These are phyloP conservation scores for Laterallus jamaicensis DNA, from an alignment of 2,113 vertebrate genomes.

Conservation along the genomic window DNA sequence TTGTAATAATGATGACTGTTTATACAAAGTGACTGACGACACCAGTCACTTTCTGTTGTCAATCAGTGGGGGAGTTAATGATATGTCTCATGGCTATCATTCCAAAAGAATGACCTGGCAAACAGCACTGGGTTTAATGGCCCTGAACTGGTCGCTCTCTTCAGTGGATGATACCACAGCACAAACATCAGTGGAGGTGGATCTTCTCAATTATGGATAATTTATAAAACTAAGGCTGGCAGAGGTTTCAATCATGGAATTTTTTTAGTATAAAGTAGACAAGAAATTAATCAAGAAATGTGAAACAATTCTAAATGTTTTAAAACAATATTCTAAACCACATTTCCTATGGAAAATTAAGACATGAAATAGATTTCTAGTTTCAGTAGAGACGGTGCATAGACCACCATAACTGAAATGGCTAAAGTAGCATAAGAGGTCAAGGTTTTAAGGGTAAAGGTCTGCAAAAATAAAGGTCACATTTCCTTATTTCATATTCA, in stretches of 20 bases:
- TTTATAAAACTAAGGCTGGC: neutral
- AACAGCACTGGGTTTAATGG: constrained; percentile 32
- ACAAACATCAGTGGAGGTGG: neutral
- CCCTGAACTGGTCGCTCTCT: neutral
- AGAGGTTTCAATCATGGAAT: neutral
- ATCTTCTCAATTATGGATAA: neutral
- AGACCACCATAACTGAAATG: neutral
- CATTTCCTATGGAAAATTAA: neutral
- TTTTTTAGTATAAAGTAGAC: neutral
- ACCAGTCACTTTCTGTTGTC: constrained; percentile 37
- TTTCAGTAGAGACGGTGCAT: neutral
- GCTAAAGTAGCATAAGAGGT: neutral
- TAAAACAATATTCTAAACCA: neutral
- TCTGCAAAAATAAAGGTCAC: neutral
- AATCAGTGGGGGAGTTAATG: constrained; percentile 48
- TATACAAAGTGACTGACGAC: constrained; percentile 43
- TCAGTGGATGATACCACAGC: neutral
- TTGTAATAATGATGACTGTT: neutral
- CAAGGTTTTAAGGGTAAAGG: neutral
- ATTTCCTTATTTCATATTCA: neutral
- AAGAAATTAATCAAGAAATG: constrained; percentile 19
- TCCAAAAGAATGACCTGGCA: constrained; percentile 31
- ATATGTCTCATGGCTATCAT: neutral
- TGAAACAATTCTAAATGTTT: neutral
- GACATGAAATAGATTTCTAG: neutral